Conservation (phyloP, 2,888 invertebrate species). For the Tetragonula carbonaria region DNA sequence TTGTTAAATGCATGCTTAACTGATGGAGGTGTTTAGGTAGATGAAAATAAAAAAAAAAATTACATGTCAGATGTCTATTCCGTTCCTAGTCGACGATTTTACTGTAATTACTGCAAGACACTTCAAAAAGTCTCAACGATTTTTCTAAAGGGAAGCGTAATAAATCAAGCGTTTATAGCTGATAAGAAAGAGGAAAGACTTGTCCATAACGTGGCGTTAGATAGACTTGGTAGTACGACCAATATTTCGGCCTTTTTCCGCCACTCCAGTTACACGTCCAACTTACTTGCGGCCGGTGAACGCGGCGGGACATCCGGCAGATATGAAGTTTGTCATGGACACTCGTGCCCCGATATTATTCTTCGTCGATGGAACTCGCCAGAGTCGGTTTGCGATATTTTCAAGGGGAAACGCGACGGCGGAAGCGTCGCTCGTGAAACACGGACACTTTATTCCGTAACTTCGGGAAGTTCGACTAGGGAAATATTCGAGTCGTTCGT, state of each 20-base stretch:
- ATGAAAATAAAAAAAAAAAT: too few relatives aligned
- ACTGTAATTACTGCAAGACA: neutral
- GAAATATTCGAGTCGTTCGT: neutral
- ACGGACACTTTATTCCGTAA: slow-evolving; percentile 24
- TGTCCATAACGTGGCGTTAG: neutral
- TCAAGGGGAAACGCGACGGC: slow-evolving; percentile 1
- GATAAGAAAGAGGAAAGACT: slow-evolving; percentile 27
- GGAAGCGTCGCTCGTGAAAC: slow-evolving; percentile 27
- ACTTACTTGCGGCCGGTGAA: slow-evolving; percentile 33
- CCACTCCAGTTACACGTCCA: neutral
- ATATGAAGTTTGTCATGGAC: slow-evolving; percentile 56
- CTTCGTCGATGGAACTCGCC: slow-evolving; percentile 35
- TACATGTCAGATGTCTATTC: too few relatives aligned
- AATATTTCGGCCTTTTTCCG: slow-evolving; percentile 41
- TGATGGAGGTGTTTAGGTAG: too few relatives aligned
- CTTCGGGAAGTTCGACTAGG: neutral
- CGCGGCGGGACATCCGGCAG: slow-evolving; percentile 33
- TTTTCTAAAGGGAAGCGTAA: neutral
- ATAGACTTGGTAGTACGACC: neutral
- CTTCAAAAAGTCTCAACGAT: neutral
- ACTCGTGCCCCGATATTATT: slow-evolving; percentile 43
- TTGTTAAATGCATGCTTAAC: too few relatives aligned
- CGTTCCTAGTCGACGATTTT: neutral
- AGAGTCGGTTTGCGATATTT: slow-evolving; percentile 26
- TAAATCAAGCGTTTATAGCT: slow-evolving; percentile 21